phyloP scores from a whole-genome alignment of 2,113 vertebrate species.

The Thamnaconus septentrionalis region DNA sequence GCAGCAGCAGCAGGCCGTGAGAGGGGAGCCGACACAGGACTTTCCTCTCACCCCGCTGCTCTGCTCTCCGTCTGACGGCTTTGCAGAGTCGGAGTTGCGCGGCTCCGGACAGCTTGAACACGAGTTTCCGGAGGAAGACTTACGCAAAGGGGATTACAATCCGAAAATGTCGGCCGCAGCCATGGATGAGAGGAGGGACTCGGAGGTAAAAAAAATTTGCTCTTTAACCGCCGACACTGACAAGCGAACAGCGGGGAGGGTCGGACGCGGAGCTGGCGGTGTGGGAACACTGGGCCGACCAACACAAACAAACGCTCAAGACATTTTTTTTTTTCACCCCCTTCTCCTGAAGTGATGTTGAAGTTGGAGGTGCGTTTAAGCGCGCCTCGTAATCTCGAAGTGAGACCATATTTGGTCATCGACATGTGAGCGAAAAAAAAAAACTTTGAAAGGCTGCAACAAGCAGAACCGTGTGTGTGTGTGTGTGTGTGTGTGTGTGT shows the following conservation, averaged over 20 bases:
- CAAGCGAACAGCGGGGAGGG: conserved; percentile 12
- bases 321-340: no score
- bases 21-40: conserved; percentile 47
- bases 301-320: no score
- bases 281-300: background rate
- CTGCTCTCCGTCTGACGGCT: conserved; percentile 28
- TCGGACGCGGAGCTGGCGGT: background rate
- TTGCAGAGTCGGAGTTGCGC: conserved; percentile 65
- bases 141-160: conserved; percentile 55
- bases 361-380: conserved; percentile 36
- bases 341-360: background rate
- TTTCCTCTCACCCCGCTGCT: conserved; percentile 1
- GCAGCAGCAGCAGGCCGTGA: conserved; percentile 44
- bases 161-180: conserved; percentile 56
- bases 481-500: background rate
- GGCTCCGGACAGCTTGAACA: conserved; percentile 50
- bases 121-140: conserved; percentile 27
- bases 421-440: conserved; percentile 31
- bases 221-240: conserved; percentile 7
- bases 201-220: conserved; percentile 68
- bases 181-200: conserved; percentile 54
- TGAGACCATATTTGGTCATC: conserved; percentile 75
- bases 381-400: conserved; percentile 15
- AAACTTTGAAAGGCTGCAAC: conserved; percentile 18
- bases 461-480: background rate